Evolutionary conservation across 23 tunicate genomes (phyloP).

Genomic region (Pegea sp.): DNA sequence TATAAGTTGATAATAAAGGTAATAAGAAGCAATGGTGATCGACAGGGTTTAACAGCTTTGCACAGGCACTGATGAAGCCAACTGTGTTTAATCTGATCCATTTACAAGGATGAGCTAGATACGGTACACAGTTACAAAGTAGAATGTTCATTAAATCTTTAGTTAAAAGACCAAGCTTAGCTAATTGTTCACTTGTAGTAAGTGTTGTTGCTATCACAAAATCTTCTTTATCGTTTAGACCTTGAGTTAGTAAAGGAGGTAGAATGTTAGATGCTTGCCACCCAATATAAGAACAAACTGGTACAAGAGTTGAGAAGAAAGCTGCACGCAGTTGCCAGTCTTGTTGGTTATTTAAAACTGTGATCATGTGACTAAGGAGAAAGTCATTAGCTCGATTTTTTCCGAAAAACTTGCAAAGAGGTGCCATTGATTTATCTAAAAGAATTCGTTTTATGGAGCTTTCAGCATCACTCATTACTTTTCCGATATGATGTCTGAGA

Average conservation of each 20-base stretch:
- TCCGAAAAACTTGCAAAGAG: slow-evolving; percentile 72
- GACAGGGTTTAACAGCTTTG: slow-evolving; percentile 12
- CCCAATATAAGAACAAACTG: slow-evolving; percentile 49
- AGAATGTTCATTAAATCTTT: slow-evolving; percentile 45
- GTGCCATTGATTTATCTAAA: slow-evolving; percentile 42
- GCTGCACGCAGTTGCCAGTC: slow-evolving; percentile 88
- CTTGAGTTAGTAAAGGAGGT: slow-evolving; percentile 64
- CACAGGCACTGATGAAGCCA: slow-evolving; percentile 50
- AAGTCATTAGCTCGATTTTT: slow-evolving; percentile 57
- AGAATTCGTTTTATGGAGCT: slow-evolving; percentile 47
- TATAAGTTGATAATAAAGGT: slow-evolving; percentile 19
- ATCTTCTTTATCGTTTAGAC: slow-evolving; percentile 58
- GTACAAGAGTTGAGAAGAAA: slow-evolving; percentile 43
- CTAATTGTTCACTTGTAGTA: slow-evolving; percentile 18
- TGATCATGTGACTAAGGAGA: slow-evolving; percentile 87
- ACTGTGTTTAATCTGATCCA: slow-evolving; percentile 71
- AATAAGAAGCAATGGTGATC: slow-evolving; percentile 58
- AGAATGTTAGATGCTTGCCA: slow-evolving; percentile 56
- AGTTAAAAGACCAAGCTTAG: slow-evolving; percentile 36
- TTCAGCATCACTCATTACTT: slow-evolving; percentile 50
- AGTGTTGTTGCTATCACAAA: slow-evolving; percentile 52
- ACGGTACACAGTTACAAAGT: slow-evolving; percentile 22
- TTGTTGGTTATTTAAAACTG: slow-evolving; percentile 84
- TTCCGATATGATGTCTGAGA: slow-evolving; percentile 8
- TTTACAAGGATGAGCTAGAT: slow-evolving; percentile 70